Conservation (phyloP, 2,113 vertebrate species). For the Sterna hirundo region DNA sequence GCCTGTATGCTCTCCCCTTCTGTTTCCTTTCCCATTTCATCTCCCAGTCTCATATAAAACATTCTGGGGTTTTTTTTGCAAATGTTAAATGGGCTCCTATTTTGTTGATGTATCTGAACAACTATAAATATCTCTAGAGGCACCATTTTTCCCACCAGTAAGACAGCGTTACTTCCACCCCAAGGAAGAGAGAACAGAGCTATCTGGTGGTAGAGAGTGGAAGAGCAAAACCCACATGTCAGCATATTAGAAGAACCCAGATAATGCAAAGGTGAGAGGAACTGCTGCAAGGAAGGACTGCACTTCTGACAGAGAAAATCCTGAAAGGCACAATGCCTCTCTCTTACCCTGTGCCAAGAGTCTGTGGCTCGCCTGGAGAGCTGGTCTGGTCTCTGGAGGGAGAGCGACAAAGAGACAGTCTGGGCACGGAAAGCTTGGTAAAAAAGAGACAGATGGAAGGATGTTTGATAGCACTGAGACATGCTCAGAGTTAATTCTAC, state of each 20-base stretch:
- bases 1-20: neutral
- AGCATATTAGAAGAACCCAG: neutral
- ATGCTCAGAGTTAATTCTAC: neutral
- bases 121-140: neutral
- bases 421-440: neutral
- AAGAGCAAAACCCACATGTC: neutral
- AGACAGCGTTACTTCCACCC: neutral
- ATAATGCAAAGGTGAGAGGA: neutral
- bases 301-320: neutral
- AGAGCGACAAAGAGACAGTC: neutral
- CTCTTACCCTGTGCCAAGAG: neutral
- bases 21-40: neutral
- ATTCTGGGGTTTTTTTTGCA: neutral
- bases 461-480: rapidly evolving
- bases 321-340: neutral
- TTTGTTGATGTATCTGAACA: neutral
- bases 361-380: neutral
- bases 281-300: neutral
- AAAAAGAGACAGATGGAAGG: neutral
- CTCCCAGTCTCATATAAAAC: neutral
- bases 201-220: neutral
- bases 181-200: slow-evolving; percentile 21
- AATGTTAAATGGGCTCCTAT: neutral
- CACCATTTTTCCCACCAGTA: neutral
- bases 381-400: neutral